Conservation (phyloP, 2,888 invertebrate genomes). For the Zelleria hepariella region DNA sequence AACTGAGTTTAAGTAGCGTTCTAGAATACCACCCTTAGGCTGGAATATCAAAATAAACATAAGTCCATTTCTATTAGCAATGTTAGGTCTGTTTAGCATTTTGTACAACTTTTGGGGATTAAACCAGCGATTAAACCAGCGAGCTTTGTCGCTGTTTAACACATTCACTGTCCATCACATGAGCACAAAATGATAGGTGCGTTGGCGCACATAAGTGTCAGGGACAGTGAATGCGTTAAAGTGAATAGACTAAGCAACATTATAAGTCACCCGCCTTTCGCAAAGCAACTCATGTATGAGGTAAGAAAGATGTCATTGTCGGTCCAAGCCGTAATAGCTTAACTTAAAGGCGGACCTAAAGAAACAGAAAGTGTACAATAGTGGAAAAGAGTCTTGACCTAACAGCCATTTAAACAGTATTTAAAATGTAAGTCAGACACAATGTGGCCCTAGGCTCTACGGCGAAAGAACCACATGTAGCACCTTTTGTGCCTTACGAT, state of each 20-base stretch:
- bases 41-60: no score
- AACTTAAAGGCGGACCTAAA: neutral
- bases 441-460: neutral
- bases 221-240: neutral
- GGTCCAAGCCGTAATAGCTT: neutral
- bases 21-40: no score
- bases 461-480: neutral
- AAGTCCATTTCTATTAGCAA: no score
- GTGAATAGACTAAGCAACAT: no score
- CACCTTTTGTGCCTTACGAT: constrained; percentile 34
- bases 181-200: no score
- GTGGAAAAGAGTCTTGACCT: neutral
- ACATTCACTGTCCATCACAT: no score
- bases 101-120: no score
- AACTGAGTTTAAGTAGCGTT: no score
- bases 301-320: neutral
- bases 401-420: neutral
- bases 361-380: neutral
- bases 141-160: no score
- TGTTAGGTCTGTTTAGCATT: no score
- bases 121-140: no score
- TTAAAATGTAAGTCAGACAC: neutral
- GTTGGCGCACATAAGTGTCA: neutral
- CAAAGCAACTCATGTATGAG: neutral
- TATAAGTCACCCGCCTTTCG: neutral